These are phyloP conservation scores for Dendrophyllia cribrosa DNA, from an alignment of 64 coral and sea anemone species.

Conservation along the genomic window DNA sequence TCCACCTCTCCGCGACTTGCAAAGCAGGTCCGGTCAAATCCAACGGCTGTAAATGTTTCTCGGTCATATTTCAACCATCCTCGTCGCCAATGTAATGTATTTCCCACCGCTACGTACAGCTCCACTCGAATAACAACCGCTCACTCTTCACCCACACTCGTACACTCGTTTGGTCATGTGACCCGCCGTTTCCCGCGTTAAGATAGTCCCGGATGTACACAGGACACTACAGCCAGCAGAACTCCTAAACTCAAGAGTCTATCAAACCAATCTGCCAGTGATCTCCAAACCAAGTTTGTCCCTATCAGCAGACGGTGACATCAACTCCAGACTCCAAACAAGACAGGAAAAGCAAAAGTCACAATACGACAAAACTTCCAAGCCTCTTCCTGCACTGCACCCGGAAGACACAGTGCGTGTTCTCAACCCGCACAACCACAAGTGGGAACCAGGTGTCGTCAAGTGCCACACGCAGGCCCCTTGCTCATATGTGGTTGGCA, in stretches of 20 bases:
- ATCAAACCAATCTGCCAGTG: slow-evolving; percentile 65
- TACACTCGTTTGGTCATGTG: too few relatives aligned
- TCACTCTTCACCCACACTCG: too few relatives aligned
- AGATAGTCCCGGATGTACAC: too few relatives aligned
- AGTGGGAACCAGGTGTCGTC: slow-evolving; percentile 61
- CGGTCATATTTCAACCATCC: too few relatives aligned
- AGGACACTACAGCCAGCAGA: too few relatives aligned
- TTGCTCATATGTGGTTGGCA: slow-evolving; percentile 22
- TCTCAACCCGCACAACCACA: slow-evolving; percentile 39
- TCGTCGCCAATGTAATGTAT: too few relatives aligned
- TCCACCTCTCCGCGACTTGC: too few relatives aligned
- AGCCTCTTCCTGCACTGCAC: slow-evolving; percentile 2
- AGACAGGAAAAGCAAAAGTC: slow-evolving; percentile 50
- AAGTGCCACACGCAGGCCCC: slow-evolving; percentile 14
- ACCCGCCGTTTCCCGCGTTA: too few relatives aligned
- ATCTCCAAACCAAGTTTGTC: slow-evolving; percentile 25
- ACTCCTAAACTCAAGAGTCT: slow-evolving; percentile 57
- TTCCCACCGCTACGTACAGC: too few relatives aligned
- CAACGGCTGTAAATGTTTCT: too few relatives aligned
- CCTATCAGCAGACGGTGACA: background rate
- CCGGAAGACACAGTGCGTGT: slow-evolving; percentile 39
- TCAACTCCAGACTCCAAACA: slow-evolving; percentile 35
- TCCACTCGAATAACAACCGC: too few relatives aligned
- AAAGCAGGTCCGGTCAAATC: too few relatives aligned
- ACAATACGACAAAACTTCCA: slow-evolving; percentile 52